Percentiles rank a stretch among this genome's conserved stretches.
Conservation (phyloP, 1,140 invertebrate genomes). For the Frieseomelitta varia region DNA sequence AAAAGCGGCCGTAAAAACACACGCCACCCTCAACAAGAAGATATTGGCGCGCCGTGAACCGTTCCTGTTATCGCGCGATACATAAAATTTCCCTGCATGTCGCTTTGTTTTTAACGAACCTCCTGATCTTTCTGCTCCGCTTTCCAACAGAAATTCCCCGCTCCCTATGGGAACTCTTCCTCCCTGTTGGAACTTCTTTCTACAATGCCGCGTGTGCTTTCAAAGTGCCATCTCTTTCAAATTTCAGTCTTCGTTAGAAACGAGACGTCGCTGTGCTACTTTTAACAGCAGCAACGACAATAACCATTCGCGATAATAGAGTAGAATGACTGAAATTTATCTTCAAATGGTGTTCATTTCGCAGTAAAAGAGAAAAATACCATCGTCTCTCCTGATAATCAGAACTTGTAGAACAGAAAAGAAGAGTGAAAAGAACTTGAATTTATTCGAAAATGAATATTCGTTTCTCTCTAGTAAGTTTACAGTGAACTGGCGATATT, state of each 20-base stretch:
- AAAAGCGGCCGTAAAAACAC: conserved; percentile 28
- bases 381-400: no score
- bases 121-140: background rate
- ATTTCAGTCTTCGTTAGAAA: background rate
- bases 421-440: no score
- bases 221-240: background rate
- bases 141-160: background rate
- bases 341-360: no score
- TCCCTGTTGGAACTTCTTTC: conserved; percentile 10
- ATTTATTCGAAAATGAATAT: no score
- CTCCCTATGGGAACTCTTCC: background rate
- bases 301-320: no score
- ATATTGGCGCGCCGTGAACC: conserved; percentile 44
- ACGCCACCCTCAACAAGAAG: conserved; percentile 9
- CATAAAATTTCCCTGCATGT: conserved; percentile 30
- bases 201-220: background rate
- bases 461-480: no score
- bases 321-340: no score
- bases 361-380: no score
- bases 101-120: conserved; percentile 17
- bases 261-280: no score
- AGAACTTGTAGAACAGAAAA: no score
- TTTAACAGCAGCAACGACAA: no score
- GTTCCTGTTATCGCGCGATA: conserved; percentile 33
- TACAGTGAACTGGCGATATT: no score